Percentiles rank a stretch among this genome's conserved stretches.
Conservation (phyloP, 2,113 vertebrate genomes). For the Mobula birostris region DNA sequence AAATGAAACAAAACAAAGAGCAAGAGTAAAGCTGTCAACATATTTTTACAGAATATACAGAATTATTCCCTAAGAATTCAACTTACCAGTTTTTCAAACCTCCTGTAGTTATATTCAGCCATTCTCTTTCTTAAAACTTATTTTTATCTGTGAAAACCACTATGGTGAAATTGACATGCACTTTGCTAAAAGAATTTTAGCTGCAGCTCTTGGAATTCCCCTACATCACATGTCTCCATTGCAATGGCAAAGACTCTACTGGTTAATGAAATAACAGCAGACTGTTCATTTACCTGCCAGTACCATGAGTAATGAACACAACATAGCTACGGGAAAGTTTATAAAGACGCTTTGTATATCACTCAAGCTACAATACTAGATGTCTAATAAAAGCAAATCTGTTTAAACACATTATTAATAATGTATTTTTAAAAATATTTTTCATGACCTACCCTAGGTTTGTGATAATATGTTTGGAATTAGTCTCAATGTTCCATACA, state of each 20-base stretch:
- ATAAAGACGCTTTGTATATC: background rate
- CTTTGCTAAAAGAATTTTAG: background rate
- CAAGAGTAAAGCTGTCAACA: background rate
- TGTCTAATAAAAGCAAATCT: background rate
- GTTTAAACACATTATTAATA: background rate
- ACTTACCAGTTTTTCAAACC: background rate
- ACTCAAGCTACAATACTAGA: background rate
- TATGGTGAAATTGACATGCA: background rate
- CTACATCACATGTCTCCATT: constrained; percentile 32
- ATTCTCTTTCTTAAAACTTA: background rate
- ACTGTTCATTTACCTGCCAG: constrained; percentile 15
- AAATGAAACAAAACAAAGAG: background rate
- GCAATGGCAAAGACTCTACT: background rate
- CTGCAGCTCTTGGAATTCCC: constrained; percentile 34
- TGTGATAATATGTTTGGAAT: background rate
- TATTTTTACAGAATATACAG: background rate
- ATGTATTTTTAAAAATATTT: background rate
- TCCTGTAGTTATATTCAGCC: too few relatives aligned
- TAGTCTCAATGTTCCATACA: background rate
- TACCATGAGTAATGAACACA: constrained; percentile 39
- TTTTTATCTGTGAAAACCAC: background rate
- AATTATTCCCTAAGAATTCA: background rate
- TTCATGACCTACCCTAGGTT: background rate
- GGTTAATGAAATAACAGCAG: background rate
- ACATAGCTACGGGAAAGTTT: constrained; percentile 9